Evolutionary conservation across 2,797 vertebrate species (phyloP), one percentile per base, ranked within the genome.

Genomic region (Smutsia temminckii): DNA sequence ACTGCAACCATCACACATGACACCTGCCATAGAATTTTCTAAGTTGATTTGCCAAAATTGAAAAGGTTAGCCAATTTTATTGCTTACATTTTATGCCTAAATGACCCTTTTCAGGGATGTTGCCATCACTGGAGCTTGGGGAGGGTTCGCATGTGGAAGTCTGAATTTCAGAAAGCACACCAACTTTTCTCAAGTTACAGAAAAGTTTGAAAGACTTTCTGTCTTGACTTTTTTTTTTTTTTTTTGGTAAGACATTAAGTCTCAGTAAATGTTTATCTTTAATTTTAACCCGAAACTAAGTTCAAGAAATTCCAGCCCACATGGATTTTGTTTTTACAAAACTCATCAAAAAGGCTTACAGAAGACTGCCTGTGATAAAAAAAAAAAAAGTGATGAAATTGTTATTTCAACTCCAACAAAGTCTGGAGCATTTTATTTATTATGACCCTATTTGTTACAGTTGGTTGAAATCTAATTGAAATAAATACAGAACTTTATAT

Each of bases 151-250:
- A 78, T 17, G 78, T 84, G 93, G 92, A 96, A 98, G 68, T 92
- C 18, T 98, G 97, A 98, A 97, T 97, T 97, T 97, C 95, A 97
- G 89, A 97, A 97, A 96, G 68, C 88, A 93, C 94, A 77, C 74
- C 77, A 80, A 93, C 94, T 96, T 84, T 94, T 93, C 64, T 92
- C 51, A 89, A 97, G 95, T 97, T 97, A 96, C 85, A 63, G 34
- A 94, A 97, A 77, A 94, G 51, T 92, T 97, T 87, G 94, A 97
- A 97, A 98, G 92, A 37, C 94, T 95, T 97, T 96, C 49, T 91
- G 85, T 0, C 66, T 57, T 68, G 80, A 71, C 32, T 42, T 42
- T 81, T 40, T 40, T 79, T 42, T 85, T 72, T 78, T 34, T 61
- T 85, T 87, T 34, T 71, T 53, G 66, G 55, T 23, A 89, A 91